These are phyloP conservation scores for Chorisops tibialis DNA, from an alignment of 2,888 invertebrate species.

Conservation along the genomic window DNA sequence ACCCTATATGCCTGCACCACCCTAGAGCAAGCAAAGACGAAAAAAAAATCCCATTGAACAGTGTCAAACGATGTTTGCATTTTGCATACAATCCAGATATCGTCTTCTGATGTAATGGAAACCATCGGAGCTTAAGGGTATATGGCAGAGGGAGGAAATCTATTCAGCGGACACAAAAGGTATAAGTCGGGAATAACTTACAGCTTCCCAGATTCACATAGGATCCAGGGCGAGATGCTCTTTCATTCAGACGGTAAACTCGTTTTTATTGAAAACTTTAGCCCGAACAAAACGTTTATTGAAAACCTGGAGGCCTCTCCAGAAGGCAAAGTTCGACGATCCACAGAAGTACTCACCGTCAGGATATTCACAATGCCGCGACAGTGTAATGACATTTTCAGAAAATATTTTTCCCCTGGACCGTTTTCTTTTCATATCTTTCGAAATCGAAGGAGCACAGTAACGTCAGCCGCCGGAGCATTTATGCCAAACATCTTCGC, in stretches of 20 bases:
- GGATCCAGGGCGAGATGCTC: neutral
- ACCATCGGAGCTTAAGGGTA: neutral
- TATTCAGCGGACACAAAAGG: neutral
- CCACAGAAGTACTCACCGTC: neutral
- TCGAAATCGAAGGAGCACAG: neutral
- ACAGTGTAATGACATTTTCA: neutral
- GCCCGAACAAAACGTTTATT: neutral
- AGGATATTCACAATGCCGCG: neutral
- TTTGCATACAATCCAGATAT: neutral
- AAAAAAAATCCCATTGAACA: too few species aligned
- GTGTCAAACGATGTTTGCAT: neutral
- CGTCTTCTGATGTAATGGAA: neutral
- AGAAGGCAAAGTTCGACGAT: neutral
- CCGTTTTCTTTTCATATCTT: neutral
- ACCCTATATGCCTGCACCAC: too few species aligned
- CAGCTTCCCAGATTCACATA: too few species aligned
- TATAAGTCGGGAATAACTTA: too few species aligned
- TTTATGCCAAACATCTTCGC: too few species aligned
- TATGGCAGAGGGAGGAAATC: neutral
- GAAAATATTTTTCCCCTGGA: neutral
- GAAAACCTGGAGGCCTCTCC: neutral
- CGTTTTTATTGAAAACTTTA: slow-evolving; percentile 6
- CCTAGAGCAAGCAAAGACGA: too few species aligned
- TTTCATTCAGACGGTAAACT: neutral
- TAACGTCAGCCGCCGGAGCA: too few species aligned